Evolutionary conservation across 1,140 invertebrate genomes (phyloP), one percentile per base, ranked within the genome.

Genomic region (Lucilia sericata): DNA sequence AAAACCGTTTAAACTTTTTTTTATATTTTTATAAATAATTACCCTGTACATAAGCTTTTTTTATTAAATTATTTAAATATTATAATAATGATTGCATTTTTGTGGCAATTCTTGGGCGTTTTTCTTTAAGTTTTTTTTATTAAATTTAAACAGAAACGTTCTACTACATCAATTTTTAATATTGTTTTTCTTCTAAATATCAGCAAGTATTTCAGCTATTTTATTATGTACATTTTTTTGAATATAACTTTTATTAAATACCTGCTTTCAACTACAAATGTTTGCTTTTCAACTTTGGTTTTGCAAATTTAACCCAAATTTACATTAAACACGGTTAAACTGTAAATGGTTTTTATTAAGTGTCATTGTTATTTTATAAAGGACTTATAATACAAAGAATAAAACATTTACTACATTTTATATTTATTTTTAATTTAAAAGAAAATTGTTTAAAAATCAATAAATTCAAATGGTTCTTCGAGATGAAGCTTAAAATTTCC

Each of bases 201-300:
- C 88, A 88, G 88, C 88, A 90, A 90, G 88, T 89, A 88, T 86
- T 88, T 88, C 88, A 90, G 88, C 86, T 89, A 88, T 88, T 51
- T 81, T 84, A 85, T 65, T 90, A 89, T 90, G 70, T 90, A 90
- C 88, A 90, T 60, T 82, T 65, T 80, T 34, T 30, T 1, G 49
- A 84, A 82, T 86, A 86, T 88, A 87, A 88, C 87, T 87, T 88
- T 85, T 87, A 87, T 88, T 30, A 86, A 87, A 88, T 88, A 88
- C 87, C 88, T 89, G 88, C 87, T 88, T 88, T 89, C 86, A 85
- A 88, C 86, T 88, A 87, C 85, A 86, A 86, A 86, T 87, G 85
- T 87, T 88, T 87, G 85, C 86, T 85, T 87, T 87, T 86, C 75
- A 88, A 87, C 86, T 83, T 81, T 84, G 78, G 76, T 80, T 80